Base-by-base conservation (phyloP, 2,797 vertebrate species). In the Euthynnus affinis region DNA sequence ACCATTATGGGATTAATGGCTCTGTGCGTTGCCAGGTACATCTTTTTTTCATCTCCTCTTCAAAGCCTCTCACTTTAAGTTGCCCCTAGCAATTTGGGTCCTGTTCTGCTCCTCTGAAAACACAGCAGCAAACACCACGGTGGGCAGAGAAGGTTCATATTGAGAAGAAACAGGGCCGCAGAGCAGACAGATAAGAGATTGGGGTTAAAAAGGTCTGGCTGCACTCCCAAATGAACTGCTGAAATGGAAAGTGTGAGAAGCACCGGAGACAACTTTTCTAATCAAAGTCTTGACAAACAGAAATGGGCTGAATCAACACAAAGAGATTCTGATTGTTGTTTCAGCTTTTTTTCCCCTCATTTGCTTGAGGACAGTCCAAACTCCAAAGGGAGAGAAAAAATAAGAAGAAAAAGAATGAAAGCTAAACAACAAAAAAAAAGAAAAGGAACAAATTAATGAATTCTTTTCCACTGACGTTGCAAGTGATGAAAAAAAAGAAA, bases 1-100 rank as follows among this genome's bases (percentile, higher is more conserved):
- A 91, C 88, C 87, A 93, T 95, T 94, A 94, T 32, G 40, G 88
- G 89, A 93, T 95, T 95, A 94, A 94, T 93, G 85, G 73, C 76
- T 74, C 85, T 66, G 57, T 74, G 68, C 20, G 74, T 89, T 92
- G 91, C 90, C 94, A 94, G 92, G 91, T 92, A 89, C 51, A 71
- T 61, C 74, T 83, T 83, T 82, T 84, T 72, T 85, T 74, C 71
- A 80, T 84, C 74, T 72, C 71, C 63, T 86, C 89, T 92, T 93
- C 89, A 91, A 94, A 93, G 91, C 55, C 60, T 76, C 79, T 86
- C 68, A 76, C 77, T 92, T 91, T 78, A 80, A 91, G 87, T 90
- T 87, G 85, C 88, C 87, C 82, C 76, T 71, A 82, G 92, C 84
- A 81, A 90, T 91, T 89, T 87, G 79, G 81, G 81, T 80, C 60